phyloP scores from a whole-genome alignment of 2,888 invertebrate genomes.

The Prenolepis imparis region DNA sequence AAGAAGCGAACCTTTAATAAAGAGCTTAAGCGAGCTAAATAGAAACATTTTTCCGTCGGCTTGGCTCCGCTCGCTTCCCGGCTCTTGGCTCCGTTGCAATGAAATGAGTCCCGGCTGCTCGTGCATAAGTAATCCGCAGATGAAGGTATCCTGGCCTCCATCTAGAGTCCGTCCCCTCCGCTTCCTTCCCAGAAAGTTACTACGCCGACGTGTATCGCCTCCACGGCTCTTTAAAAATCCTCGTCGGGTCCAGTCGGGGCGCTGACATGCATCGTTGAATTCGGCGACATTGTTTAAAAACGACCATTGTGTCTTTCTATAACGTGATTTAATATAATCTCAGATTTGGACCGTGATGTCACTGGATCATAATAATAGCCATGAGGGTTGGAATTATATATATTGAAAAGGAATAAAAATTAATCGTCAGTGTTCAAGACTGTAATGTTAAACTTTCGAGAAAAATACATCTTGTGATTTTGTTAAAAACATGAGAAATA shows the following conservation, averaged over 20 bases:
- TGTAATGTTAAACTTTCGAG: background rate
- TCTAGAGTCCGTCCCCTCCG: constrained; percentile 58
- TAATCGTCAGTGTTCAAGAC: background rate
- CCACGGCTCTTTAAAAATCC: constrained; percentile 61
- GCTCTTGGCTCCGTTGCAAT: constrained; percentile 77
- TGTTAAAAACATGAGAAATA: background rate
- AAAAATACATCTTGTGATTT: background rate
- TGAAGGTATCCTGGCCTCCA: constrained; percentile 73
- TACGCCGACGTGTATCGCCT: constrained; percentile 63
- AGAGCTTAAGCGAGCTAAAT: constrained; percentile 83
- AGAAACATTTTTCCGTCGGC: constrained; percentile 83
- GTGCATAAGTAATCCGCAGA: constrained; percentile 82
- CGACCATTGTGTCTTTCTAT: constrained; percentile 24
- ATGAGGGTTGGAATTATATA: background rate
- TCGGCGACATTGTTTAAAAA: constrained; percentile 41
- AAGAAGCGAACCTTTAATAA: constrained; percentile 81
- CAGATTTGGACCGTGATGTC: background rate
- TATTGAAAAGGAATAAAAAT: constrained; percentile 9
- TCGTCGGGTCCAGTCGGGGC: constrained; percentile 18
- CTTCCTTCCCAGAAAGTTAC: constrained; percentile 59
- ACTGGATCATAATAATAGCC: background rate
- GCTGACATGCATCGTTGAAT: constrained; percentile 17
- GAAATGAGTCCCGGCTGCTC: constrained; percentile 81
- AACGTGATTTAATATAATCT: constrained; percentile 8
- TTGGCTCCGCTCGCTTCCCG: constrained; percentile 72